Evolutionary conservation across 2,888 invertebrate genomes (phyloP).

Genomic region (Patella caerulea): DNA sequence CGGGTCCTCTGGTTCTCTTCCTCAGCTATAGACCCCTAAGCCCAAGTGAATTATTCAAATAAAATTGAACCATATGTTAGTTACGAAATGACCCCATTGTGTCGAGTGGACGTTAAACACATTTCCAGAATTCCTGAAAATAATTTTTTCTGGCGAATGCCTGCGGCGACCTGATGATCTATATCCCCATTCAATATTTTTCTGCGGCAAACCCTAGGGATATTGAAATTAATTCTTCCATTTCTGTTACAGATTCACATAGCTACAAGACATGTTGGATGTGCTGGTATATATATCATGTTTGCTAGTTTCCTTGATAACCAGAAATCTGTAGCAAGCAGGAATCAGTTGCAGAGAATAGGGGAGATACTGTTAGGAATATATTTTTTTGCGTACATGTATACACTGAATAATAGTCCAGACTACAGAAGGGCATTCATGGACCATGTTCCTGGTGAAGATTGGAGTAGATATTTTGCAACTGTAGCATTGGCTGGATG

Average conservation of each 20-base stretch:
- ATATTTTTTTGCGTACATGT: constrained; percentile 56
- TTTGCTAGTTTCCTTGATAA: constrained; percentile 54
- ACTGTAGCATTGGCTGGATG: constrained; percentile 52
- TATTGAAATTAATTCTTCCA: too few species aligned
- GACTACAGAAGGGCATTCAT: constrained; percentile 61
- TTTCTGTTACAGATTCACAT: constrained; percentile 57
- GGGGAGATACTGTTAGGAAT: constrained; percentile 61
- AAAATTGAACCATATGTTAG: too few species aligned
- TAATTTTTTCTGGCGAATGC: too few species aligned
- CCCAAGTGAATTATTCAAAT: too few species aligned
- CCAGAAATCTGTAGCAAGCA: constrained; percentile 38
- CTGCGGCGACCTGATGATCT: too few species aligned
- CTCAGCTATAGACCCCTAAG: too few species aligned
- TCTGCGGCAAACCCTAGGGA: too few species aligned
- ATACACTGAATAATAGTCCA: constrained; percentile 59
- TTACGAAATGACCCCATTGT: too few species aligned
- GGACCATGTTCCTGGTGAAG: constrained; percentile 57
- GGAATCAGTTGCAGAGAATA: constrained; percentile 48
- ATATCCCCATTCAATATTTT: too few species aligned
- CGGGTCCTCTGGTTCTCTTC: too few species aligned
- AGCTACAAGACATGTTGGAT: constrained; percentile 58
- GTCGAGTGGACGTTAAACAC: too few species aligned
- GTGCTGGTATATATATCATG: constrained; percentile 58
- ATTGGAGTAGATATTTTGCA: constrained; percentile 57
- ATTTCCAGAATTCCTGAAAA: too few species aligned